phyloP scores from a whole-genome alignment of 2,113 vertebrate species.

The Struthidea cinerea region DNA sequence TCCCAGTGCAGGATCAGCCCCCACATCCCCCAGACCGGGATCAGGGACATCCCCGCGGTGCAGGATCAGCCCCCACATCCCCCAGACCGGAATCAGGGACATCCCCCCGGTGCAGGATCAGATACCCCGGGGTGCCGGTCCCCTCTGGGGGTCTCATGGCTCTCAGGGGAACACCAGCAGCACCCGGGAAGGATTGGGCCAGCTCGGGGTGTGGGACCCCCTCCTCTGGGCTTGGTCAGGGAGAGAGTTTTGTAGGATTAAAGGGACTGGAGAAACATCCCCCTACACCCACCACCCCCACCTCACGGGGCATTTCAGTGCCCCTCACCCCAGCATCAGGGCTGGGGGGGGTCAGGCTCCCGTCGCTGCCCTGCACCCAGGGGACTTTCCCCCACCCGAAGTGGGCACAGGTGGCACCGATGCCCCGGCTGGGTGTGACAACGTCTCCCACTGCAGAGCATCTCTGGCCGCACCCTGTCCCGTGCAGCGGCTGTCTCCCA shows the following conservation, averaged over 20 bases:
- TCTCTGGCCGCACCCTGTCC: neutral
- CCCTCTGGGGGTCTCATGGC: neutral
- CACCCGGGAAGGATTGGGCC: neutral
- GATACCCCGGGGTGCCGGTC: fast-evolving
- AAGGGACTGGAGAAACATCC: fast-evolving
- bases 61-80: neutral
- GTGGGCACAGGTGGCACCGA: fast-evolving
- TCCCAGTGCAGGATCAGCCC: no score
- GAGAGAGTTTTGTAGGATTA: fast-evolving
- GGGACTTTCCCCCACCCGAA: neutral
- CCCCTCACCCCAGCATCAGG: neutral
- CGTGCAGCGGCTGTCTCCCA: fast-evolving
- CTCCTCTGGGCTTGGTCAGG: neutral
- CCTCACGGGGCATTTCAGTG: neutral
- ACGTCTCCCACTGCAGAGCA: neutral
- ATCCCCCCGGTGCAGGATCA: neutral
- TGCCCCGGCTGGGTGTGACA: neutral
- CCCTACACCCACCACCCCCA: fast-evolving
- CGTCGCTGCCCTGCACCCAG: neutral
- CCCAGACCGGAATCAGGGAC: neutral
- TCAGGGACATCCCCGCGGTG: no score
- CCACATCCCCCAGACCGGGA: neutral
- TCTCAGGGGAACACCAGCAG: neutral
- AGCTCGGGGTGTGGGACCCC: no score
- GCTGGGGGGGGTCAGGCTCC: neutral